These are phyloP conservation scores for Triplophysa dalaica DNA, from an alignment of 2,113 vertebrate species.

Conservation along the genomic window DNA sequence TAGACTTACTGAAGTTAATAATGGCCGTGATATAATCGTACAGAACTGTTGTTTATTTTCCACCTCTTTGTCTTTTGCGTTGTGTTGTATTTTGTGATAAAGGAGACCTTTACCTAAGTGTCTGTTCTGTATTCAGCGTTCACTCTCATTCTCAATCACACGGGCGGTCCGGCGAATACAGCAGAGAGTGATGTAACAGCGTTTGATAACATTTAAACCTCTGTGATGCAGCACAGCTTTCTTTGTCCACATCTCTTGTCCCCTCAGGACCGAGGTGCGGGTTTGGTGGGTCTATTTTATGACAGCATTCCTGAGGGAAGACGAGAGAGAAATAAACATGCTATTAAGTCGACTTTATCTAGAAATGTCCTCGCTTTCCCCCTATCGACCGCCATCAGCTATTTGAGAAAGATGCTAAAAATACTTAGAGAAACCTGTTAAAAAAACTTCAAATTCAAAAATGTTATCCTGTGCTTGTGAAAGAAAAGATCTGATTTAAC, in stretches of 20 bases:
- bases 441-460: too few relatives aligned
- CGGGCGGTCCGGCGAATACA: not conserved
- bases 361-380: not conserved
- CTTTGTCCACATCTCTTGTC: slow-evolving; percentile 32
- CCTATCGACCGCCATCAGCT: not conserved
- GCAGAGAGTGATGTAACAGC: slow-evolving; percentile 7
- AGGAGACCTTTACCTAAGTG: not conserved
- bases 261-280: not conserved
- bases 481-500: too few relatives aligned
- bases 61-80: too few relatives aligned
- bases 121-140: slow-evolving; percentile 5
- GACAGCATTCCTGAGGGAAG: slow-evolving; percentile 17
- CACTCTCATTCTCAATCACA: not conserved
- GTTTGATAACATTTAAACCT: slow-evolving; percentile 41
- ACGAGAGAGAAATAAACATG: slow-evolving; percentile 24
- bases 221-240: slow-evolving; percentile 28
- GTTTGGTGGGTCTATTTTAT: slow-evolving; percentile 23
- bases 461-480: too few relatives aligned
- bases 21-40: too few relatives aligned
- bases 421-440: not conserved
- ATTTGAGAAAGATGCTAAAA: not conserved
- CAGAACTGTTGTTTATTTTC: too few relatives aligned
- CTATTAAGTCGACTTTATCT: not conserved
- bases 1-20: too few relatives aligned
- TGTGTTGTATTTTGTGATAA: not conserved